Evolutionary conservation across 2,113 vertebrate species (phyloP).

Genomic region (Chaenocephalus aceratus): DNA sequence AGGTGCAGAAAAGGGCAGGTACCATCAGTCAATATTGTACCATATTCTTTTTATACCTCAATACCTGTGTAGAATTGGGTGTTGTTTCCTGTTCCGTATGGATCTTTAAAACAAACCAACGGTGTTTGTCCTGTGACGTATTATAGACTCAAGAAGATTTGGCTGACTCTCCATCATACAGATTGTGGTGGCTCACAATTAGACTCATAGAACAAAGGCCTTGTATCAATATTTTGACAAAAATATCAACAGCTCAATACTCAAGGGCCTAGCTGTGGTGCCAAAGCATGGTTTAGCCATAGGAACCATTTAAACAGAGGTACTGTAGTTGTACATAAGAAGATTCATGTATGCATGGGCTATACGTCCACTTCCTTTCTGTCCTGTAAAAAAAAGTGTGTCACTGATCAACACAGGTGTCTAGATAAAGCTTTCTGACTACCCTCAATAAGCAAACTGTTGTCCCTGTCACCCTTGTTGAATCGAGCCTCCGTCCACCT

Average conservation of each 20-base stretch:
- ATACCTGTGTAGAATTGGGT: slow-evolving; percentile 29
- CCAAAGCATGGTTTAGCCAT: slow-evolving; percentile 65
- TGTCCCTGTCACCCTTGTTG: slow-evolving; percentile 28
- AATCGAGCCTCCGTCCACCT: slow-evolving; percentile 47
- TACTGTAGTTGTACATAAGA: slow-evolving; percentile 68
- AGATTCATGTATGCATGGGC: slow-evolving; percentile 55
- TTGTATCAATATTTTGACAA: slow-evolving; percentile 11
- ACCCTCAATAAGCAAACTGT: slow-evolving; percentile 17
- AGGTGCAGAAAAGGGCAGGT: slow-evolving; percentile 16
- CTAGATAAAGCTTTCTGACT: slow-evolving; percentile 39
- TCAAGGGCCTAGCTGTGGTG: slow-evolving; percentile 35
- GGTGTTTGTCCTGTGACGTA: slow-evolving; percentile 30
- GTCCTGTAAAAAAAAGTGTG: slow-evolving; percentile 3
- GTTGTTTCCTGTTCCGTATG: slow-evolving; percentile 20
- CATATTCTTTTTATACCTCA: slow-evolving; percentile 31
- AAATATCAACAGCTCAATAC: slow-evolving; percentile 30
- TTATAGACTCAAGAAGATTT: slow-evolving; percentile 3
- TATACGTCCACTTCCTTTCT: slow-evolving; percentile 24
- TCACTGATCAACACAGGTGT: slow-evolving; percentile 30
- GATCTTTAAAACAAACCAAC: slow-evolving; percentile 21
- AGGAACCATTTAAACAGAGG: slow-evolving; percentile 52
- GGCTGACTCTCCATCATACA: slow-evolving; percentile 31
- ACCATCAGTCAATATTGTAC: slow-evolving; percentile 17
- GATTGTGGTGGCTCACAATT: slow-evolving; percentile 21
- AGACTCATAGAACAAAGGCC: slow-evolving; percentile 11